phyloP scores from a whole-genome alignment of 2,888 invertebrate species.

The Caenorhabditis becei region DNA sequence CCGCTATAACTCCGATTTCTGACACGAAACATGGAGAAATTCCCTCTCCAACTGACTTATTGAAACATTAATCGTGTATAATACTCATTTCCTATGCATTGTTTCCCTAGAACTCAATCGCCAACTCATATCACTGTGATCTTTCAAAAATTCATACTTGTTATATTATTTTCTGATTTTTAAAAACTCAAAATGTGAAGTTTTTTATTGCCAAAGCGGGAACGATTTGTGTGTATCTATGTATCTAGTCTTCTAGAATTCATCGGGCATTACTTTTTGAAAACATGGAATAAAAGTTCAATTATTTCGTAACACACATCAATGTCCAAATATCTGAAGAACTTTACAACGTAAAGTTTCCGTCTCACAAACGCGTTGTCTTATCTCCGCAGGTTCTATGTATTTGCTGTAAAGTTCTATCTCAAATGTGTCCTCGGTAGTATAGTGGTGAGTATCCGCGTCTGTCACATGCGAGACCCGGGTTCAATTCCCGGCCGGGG shows the following conservation, averaged over 20 bases:
- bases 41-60: conserved; percentile 12
- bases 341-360: too few relatives aligned
- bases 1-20: conserved; percentile 59
- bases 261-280: conserved; percentile 28
- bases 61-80: conserved; percentile 34
- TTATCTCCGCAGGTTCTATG: too few relatives aligned
- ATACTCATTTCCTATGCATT: conserved; percentile 52
- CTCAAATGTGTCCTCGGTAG: conserved; percentile 67
- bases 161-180: conserved; percentile 23
- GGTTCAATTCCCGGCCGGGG: conserved; percentile 74
- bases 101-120: conserved; percentile 12
- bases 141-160: conserved; percentile 16
- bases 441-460: conserved; percentile 74
- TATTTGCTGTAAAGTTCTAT: too few relatives aligned
- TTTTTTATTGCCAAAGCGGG: conserved; percentile 3
- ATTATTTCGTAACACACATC: too few relatives aligned
- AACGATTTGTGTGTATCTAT: too few relatives aligned
- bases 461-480: conserved; percentile 74
- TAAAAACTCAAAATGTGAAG: conserved; percentile 8
- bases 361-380: too few relatives aligned
- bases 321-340: too few relatives aligned
- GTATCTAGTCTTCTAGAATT: conserved; percentile 14
- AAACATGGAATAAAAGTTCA: too few relatives aligned
- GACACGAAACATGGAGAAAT: conserved; percentile 35
- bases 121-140: conserved; percentile 38